Percentiles rank a stretch among this genome's conserved stretches.
Evolutionary conservation across 2,888 invertebrate species (phyloP).

Genomic region (Pseudolycoriella hygida): DNA sequence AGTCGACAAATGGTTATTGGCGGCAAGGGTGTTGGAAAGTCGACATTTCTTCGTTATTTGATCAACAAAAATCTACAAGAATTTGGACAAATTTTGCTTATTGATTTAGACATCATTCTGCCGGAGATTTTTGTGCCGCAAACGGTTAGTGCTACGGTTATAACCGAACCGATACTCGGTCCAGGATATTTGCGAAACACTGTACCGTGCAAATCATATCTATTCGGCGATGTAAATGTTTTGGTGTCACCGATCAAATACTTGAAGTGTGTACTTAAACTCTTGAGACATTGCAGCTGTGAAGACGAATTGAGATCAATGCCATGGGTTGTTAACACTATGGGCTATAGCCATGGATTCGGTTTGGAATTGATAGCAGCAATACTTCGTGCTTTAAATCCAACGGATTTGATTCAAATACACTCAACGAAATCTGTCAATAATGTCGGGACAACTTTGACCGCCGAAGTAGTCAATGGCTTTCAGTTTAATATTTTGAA

Average conservation of each 20-base stretch:
- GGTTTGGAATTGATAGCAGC: slow-evolving; percentile 48
- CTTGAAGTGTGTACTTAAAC: slow-evolving; percentile 33
- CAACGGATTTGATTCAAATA: slow-evolving; percentile 53
- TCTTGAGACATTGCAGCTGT: slow-evolving; percentile 32
- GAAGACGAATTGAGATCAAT: slow-evolving; percentile 28
- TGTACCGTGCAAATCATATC: slow-evolving; percentile 28
- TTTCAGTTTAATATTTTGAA: slow-evolving; percentile 10
- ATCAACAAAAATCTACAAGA: slow-evolving; percentile 44
- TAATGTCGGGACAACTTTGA: slow-evolving; percentile 20
- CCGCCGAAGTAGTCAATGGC: slow-evolving; percentile 10
- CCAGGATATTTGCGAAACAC: slow-evolving; percentile 57
- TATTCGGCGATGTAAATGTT: slow-evolving; percentile 48
- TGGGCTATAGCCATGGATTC: slow-evolving; percentile 57
- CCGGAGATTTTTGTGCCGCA: slow-evolving; percentile 76
- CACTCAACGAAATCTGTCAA: slow-evolving; percentile 25
- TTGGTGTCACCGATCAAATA: slow-evolving; percentile 42
- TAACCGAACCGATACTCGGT: slow-evolving; percentile 53
- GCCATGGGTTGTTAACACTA: slow-evolving; percentile 65
- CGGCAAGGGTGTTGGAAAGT: slow-evolving; percentile 76
- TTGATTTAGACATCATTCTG: slow-evolving; percentile 89
- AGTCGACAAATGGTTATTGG: slow-evolving; percentile 45
- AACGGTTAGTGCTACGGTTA: slow-evolving; percentile 49
- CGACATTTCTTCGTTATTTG: slow-evolving; percentile 57
- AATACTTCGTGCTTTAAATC: slow-evolving; percentile 37
- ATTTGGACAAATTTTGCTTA: slow-evolving; percentile 39